Conservation (phyloP, 2,888 invertebrate species). For the Malacosoma neustria region DNA sequence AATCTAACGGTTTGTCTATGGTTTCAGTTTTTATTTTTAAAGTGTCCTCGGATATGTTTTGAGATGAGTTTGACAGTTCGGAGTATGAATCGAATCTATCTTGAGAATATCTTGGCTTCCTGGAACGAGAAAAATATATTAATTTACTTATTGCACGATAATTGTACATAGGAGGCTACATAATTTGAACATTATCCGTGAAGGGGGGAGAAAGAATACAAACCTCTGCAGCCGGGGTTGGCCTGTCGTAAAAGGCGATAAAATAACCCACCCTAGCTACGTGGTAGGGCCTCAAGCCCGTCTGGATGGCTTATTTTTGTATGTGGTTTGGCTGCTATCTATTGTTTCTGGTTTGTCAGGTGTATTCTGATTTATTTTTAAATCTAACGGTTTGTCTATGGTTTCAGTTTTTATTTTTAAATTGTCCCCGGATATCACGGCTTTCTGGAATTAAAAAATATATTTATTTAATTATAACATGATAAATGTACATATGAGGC, state of each 20-base stretch:
- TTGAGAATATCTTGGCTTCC: conserved; percentile 58
- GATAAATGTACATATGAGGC: too few relatives aligned
- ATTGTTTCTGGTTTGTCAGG: conserved; percentile 33
- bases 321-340: conserved; percentile 48
- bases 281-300: too few relatives aligned
- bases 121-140: too few relatives aligned
- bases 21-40: conserved; percentile 43
- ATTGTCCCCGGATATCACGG: conserved; percentile 55
- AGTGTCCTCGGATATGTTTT: conserved; percentile 49
- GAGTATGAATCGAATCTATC: conserved; percentile 63
- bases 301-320: too few relatives aligned
- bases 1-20: conserved; percentile 44
- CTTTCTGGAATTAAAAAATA: conserved; percentile 57
- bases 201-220: too few relatives aligned
- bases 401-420: conserved; percentile 43
- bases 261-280: too few relatives aligned
- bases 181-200: too few relatives aligned
- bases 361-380: conserved; percentile 42
- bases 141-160: too few relatives aligned
- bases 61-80: conserved; percentile 59
- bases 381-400: conserved; percentile 44
- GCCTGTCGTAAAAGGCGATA: too few relatives aligned
- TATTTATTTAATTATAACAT: too few relatives aligned
- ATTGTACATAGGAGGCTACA: too few relatives aligned
- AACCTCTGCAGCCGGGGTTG: too few relatives aligned